phyloP scores from a whole-genome alignment of 2,113 vertebrate genomes.

The Rhineura floridana region DNA sequence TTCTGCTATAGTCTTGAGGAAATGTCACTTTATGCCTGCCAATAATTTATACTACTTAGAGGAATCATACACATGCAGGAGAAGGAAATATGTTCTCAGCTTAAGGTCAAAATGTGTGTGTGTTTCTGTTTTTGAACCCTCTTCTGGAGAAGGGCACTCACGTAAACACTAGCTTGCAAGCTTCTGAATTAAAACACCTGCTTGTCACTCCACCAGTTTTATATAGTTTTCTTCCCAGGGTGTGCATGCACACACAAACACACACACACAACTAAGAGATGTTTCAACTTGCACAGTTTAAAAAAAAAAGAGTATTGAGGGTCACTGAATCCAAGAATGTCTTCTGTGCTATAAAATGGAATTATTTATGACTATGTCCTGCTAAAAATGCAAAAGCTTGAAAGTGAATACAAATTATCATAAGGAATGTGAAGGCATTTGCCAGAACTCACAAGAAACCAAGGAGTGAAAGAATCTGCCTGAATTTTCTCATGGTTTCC shows the following conservation, averaged over 20 bases:
- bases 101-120: constrained; percentile 19
- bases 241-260: neutral
- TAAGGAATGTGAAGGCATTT: neutral
- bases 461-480: neutral
- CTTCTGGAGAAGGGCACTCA: constrained; percentile 12
- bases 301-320: constrained; percentile 37
- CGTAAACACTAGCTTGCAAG: neutral
- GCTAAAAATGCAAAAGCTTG: constrained; percentile 34
- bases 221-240: constrained; percentile 1
- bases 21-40: neutral
- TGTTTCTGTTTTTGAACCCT: neutral
- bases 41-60: neutral
- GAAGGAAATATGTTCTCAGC: constrained; percentile 12
- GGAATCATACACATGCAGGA: constrained; percentile 11
- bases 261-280: neutral
- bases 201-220: constrained; percentile 48
- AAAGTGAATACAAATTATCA: constrained; percentile 42
- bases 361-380: constrained; percentile 25
- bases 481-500: constrained; percentile 25
- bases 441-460: constrained; percentile 22
- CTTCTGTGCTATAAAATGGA: constrained; percentile 33
- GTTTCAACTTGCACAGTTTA: constrained; percentile 55
- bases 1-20: neutral
- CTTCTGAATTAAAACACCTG: neutral
- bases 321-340: constrained; percentile 35